Conservation (phyloP, 2,113 vertebrate genomes). For the Dascyllus trimaculatus region DNA sequence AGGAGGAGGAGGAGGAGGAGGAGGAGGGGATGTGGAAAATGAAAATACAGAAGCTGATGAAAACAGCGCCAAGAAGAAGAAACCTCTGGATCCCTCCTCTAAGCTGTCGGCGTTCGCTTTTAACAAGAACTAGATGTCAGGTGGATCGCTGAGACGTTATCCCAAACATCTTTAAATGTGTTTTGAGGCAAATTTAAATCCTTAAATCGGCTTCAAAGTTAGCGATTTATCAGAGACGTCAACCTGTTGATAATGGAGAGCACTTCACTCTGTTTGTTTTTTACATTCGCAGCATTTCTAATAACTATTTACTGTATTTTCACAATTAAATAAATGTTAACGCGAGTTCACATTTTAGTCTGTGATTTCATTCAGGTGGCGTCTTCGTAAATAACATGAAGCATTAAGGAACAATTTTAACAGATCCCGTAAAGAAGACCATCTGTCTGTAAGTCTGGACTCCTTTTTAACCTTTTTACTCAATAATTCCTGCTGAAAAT, state of each 20-base stretch:
- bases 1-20: conserved; percentile 57
- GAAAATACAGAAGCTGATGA: conserved; percentile 70
- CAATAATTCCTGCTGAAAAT: no score
- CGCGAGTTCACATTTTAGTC: not conserved
- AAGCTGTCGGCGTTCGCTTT: conserved; percentile 93
- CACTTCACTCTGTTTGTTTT: not conserved
- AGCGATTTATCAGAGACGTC: no score
- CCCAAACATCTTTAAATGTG: not conserved
- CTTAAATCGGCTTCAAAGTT: no score
- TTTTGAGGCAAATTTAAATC: no score
- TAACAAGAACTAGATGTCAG: conserved; percentile 82
- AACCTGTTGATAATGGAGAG: not conserved
- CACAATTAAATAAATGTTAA: conserved; percentile 64
- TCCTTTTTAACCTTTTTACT: no score
- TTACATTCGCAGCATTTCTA: no score
- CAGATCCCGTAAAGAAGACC: no score
- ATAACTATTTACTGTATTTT: conserved; percentile 42
- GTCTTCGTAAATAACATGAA: no score
- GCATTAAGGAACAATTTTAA: no score
- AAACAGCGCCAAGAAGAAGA: conserved; percentile 86
- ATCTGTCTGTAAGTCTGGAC: no score
- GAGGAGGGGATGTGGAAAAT: conserved; percentile 42
- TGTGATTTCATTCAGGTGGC: not conserved
- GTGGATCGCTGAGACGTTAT: not conserved
- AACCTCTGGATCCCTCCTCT: conserved; percentile 80